Base-by-base conservation (phyloP, 53 echinoderm and acorn worm species). In the Apostichopus leukothele region DNA sequence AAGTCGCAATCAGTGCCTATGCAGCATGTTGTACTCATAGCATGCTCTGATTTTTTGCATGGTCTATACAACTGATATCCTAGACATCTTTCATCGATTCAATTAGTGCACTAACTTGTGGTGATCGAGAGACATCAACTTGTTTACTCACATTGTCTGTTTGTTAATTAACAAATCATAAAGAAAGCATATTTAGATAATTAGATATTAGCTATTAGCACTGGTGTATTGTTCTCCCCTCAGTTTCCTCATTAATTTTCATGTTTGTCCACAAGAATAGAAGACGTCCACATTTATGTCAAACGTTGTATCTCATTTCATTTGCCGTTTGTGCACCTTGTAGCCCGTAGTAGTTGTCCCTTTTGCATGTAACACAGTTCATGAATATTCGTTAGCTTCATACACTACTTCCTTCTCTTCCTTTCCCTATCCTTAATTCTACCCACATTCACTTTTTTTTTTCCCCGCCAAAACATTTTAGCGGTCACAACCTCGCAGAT, bases 401-500 rank as follows among this genome's bases (percentile, higher is more conserved):
- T 27, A 76, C 26, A 20, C 18, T 16, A 5, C 18, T 18, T 71
- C 77, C 51, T 18, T 76, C 77, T 52, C 52, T 76, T 13, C 77
- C 26, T 4, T 39, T 14, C 77, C 50, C 16, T 14, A 16, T 74
- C 25, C 25, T 22, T 10, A 57, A 7, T 10, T n/a, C 71, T n/a
- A 71, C 20, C 71, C 71, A 71, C 71, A 21, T n/a, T 16, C 71
- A 13, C 71, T 68, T 21, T 76, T 51, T 22, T 20, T 76, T 76
- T 52, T 51, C 11, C 26, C 16, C 26, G 12, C 13, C 77, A 39
- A 76, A 67, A 39, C 7, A 18, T 51, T 66, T 16, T 50, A 85
- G 85, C 85, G 85, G 14, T 85, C 85, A 50, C 66, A 67, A 12
- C 14, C 16, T 39, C 39, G 25, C 66, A 66, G 50, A 67, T 85